Percentiles rank a stretch among this genome's conserved stretches.
Conservation (phyloP, 2,113 vertebrate species). For the Lophius piscatorius region DNA sequence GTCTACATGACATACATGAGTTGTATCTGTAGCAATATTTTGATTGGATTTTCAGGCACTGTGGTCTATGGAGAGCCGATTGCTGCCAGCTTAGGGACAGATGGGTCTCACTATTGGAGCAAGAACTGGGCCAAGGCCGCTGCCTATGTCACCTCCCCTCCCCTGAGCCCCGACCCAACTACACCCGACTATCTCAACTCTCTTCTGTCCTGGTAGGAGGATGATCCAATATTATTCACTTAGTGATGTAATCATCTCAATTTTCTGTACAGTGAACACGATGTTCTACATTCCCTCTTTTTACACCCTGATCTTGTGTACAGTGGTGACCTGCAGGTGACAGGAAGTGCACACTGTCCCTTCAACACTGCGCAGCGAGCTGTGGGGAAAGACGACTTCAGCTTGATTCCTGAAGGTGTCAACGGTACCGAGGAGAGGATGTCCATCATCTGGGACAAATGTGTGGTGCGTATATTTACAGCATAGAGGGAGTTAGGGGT, state of each 20-base stretch:
- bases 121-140: constrained; percentile 99
- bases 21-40: not conserved
- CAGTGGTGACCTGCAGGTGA: constrained; percentile 96
- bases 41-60: constrained; percentile 80
- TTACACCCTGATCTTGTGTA: not conserved
- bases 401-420: constrained; percentile 95
- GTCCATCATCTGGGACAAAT: constrained; percentile 98
- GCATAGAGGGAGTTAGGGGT: no score
- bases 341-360: constrained; percentile 95
- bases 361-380: constrained; percentile 98
- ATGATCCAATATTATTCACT: not conserved
- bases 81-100: constrained; percentile 94
- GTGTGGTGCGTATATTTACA: constrained; percentile 84
- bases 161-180: constrained; percentile 94
- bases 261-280: no score
- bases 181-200: constrained; percentile 98
- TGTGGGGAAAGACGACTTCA: constrained; percentile 98
- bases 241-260: not conserved
- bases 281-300: not conserved
- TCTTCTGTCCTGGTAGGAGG: constrained; percentile 91
- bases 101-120: constrained; percentile 99
- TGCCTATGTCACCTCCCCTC: constrained; percentile 95
- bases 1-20: not conserved
- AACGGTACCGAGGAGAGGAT: constrained; percentile 96
- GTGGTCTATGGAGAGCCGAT: constrained; percentile 97